phyloP scores from a whole-genome alignment of 2,797 vertebrate genomes.

The Scolopax rusticola region DNA sequence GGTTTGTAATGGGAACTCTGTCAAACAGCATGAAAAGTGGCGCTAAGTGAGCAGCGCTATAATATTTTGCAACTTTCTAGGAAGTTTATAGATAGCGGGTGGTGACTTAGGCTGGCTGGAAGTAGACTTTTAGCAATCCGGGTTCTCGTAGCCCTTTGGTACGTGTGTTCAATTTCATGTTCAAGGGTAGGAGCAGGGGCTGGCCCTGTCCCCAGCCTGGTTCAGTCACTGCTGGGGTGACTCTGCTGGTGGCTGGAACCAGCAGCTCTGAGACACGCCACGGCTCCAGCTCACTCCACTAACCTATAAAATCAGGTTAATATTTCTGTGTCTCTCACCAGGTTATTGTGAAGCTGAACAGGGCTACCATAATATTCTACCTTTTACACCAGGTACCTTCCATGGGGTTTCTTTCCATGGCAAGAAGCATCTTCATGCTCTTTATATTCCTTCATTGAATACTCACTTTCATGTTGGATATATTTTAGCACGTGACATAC shows the following conservation, averaged over 20 bases:
- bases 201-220: background rate
- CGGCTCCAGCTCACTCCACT: background rate
- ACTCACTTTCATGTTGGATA: background rate
- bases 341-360: background rate
- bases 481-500: background rate
- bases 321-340: background rate
- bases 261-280: rapidly evolving
- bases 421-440: background rate
- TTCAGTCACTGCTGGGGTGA: rapidly evolving
- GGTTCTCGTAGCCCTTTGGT: background rate
- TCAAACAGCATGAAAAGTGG: conserved; percentile 58
- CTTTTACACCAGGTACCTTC: background rate
- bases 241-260: background rate
- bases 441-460: background rate
- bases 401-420: background rate
- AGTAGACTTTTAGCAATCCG: background rate
- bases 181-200: background rate
- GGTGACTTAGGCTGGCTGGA: background rate
- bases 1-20: conserved; percentile 74
- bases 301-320: background rate
- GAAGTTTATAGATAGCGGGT: conserved; percentile 43
- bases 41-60: conserved; percentile 15
- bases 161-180: background rate
- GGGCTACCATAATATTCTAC: background rate
- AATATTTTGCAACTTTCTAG: conserved; percentile 66